A percentile compares a stretch with the other conserved stretches of the same genome.
Evolutionary conservation across 92 coral and sea anemone species (phyloP).

Genomic region (Parazoanthus darwini): DNA sequence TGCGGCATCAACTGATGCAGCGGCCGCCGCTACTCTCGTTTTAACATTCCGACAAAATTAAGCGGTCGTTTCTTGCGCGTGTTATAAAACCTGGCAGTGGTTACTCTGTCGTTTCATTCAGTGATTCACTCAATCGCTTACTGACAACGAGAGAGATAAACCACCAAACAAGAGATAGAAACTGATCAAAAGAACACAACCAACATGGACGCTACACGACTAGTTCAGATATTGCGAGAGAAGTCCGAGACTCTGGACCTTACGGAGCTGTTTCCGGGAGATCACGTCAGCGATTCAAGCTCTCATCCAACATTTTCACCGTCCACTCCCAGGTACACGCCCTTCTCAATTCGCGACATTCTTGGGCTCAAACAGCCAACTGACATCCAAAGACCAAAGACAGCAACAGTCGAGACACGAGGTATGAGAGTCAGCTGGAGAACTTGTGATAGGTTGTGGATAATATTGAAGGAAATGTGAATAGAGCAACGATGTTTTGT

Average conservation of each 20-base stretch:
- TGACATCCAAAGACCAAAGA: not conserved
- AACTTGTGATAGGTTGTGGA: not conserved
- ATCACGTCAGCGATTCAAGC: not conserved
- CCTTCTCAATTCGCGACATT: slow-evolving; percentile 40
- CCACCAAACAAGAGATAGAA: not conserved
- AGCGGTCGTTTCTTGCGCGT: not conserved
- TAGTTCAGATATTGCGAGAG: not conserved
- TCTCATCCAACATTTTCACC: not conserved
- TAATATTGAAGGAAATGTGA: no score
- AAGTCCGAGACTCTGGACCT: slow-evolving; percentile 13
- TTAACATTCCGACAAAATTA: not conserved
- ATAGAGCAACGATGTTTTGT: not conserved
- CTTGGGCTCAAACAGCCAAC: slow-evolving; percentile 10
- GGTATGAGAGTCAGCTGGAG: not conserved
- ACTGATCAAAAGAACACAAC: not conserved
- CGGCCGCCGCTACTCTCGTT: not conserved
- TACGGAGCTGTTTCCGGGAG: slow-evolving; percentile 24
- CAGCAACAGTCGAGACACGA: not conserved
- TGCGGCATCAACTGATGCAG: not conserved
- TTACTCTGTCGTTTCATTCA: not conserved
- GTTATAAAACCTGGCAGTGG: not conserved
- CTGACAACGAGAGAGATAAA: not conserved
- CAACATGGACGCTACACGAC: slow-evolving; percentile 31
- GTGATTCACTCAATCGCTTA: not conserved
- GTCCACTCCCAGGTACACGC: slow-evolving; percentile 18